Evolutionary conservation across 2,113 vertebrate species (phyloP), one percentile per base, ranked within the genome.

Genomic region (Acanthisitta chloris): DNA sequence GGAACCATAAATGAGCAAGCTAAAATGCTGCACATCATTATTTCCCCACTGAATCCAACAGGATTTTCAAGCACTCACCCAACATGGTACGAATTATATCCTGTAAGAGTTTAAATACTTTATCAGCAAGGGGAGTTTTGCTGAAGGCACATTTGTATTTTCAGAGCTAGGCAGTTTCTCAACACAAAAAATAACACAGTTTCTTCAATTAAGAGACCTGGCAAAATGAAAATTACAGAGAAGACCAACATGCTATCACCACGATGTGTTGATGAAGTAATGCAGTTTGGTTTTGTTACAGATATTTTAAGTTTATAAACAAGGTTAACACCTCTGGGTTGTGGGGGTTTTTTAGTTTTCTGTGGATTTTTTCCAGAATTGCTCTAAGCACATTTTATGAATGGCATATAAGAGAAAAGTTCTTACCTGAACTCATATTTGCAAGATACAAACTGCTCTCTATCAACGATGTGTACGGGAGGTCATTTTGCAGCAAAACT

Each of bases 391-490:
- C 18, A 57, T 79, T 54, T 25, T 38, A 36, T 81, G 38, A 92
- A 88, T 33, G 28, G 24, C 10, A 4, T 36, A 91, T 38, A 33
- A 78, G 79, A 95, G 48, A 89, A 84, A 45, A 81, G 59, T 16
- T 21, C 77, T 96, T 98, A 99, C 99, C 99, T 98, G 98, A 96
- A 86, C 98, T 98, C 98, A 98, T 98, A 61, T 97, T 96, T 90
- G 94, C 61, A 94, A 95, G 94, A 87, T 96, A 87, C 4, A 92
- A 91, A 67, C 88, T 97, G 93, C 94, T 96, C 78, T 94, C 94
- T 81, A 97, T 97, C 92, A 97, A n/a, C 0, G 89, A 96, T 76
- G 97, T 97, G 95, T 97, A 97, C 1, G 98, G 97, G 45, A 96
- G 94, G 46, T 99, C 98, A 97, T 97, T 98, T 94, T 98, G 98